These are phyloP conservation scores for Melitaea athalia DNA, from an alignment of 2,888 invertebrate species.

Conservation along the genomic window DNA sequence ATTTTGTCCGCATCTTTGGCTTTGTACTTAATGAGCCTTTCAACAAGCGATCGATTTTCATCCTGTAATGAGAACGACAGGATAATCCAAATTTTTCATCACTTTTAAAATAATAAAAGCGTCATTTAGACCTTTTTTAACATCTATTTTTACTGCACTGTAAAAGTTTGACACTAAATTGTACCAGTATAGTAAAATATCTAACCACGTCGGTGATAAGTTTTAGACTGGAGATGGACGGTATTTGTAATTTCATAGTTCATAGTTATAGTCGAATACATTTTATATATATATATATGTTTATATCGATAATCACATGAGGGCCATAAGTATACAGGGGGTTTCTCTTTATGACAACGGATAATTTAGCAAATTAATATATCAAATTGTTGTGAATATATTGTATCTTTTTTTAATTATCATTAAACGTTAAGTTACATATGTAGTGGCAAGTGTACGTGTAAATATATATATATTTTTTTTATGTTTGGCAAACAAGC, in stretches of 20 bases:
- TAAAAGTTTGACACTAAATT: conserved; percentile 1
- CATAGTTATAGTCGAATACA: conserved; percentile 55
- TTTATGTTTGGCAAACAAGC: no score
- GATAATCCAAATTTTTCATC: conserved; percentile 13
- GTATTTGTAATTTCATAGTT: conserved; percentile 58
- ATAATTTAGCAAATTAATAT: neutral
- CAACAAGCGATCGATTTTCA: conserved; percentile 92
- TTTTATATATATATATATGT: conserved; percentile 55
- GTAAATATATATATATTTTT: no score
- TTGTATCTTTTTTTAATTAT: neutral
- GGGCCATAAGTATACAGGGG: conserved; percentile 67
- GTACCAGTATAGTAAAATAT: neutral
- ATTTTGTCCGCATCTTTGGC: conserved; percentile 97
- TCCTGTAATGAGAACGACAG: conserved; percentile 83
- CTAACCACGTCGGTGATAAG: conserved; percentile 49
- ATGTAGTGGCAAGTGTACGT: no score
- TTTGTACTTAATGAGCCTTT: conserved; percentile 95
- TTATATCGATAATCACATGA: conserved; percentile 62
- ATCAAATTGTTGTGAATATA: neutral
- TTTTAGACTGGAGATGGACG: conserved; percentile 54
- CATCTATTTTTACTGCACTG: conserved; percentile 27
- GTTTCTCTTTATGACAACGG: conserved; percentile 52
- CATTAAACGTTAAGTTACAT: neutral
- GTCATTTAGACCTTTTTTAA: conserved; percentile 28
- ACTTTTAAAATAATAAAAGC: neutral